Percentiles rank a stretch among this genome's conserved stretches.
Conservation (phyloP, 2,888 invertebrate genomes). For the Panorpa germanica region DNA sequence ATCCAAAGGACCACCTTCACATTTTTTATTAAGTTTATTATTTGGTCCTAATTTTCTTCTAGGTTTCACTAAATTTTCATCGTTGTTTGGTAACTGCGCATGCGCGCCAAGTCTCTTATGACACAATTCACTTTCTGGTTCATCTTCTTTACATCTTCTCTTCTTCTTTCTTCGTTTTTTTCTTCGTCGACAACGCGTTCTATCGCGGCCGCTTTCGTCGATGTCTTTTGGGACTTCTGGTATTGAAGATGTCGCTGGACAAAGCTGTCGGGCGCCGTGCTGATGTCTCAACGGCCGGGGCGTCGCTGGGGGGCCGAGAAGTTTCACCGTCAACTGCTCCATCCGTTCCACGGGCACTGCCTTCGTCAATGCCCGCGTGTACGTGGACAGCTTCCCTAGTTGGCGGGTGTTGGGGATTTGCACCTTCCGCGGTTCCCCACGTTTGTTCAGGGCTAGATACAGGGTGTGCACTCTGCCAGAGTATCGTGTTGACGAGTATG, state of each 20-base stretch:
- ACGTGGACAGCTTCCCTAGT: constrained; percentile 54
- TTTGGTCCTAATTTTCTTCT: too few species aligned
- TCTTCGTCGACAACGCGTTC: not conserved
- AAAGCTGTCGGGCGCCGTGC: constrained; percentile 18
- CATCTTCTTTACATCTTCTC: constrained; percentile 17
- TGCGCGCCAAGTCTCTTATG: constrained; percentile 2
- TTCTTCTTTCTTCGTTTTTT: constrained; percentile 16
- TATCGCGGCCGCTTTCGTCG: constrained; percentile 9
- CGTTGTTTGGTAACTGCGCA: too few species aligned
- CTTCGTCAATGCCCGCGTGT: constrained; percentile 50
- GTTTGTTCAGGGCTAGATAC: constrained; percentile 58
- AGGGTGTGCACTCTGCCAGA: constrained; percentile 48
- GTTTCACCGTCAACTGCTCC: constrained; percentile 29
- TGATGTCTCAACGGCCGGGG: constrained; percentile 24
- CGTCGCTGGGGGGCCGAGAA: constrained; percentile 21
- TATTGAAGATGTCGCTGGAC: too few species aligned
- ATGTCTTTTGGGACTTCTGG: too few species aligned
- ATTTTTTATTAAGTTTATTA: too few species aligned
- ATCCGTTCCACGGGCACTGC: constrained; percentile 30
- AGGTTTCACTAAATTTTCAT: too few species aligned
- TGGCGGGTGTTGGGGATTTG: constrained; percentile 45
- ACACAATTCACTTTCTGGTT: constrained; percentile 9
- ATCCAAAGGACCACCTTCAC: too few species aligned
- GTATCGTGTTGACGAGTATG: constrained; percentile 59
- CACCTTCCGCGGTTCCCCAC: constrained; percentile 52